These are phyloP conservation scores for Gortyna flavago DNA, from an alignment of 2,888 invertebrate species.

Conservation along the genomic window DNA sequence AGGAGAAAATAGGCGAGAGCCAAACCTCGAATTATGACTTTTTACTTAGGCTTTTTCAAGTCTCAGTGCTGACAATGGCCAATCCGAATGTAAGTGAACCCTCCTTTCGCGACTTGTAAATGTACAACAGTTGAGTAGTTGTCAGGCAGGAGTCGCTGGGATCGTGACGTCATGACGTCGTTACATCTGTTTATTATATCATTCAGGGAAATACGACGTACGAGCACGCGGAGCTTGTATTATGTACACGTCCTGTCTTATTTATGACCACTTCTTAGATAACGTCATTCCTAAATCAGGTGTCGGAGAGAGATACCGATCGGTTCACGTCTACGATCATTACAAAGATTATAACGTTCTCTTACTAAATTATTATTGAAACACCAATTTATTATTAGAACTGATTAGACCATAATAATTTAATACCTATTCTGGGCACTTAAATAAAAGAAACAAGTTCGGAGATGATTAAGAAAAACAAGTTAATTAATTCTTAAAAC, in stretches of 20 bases:
- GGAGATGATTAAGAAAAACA: constrained; percentile 33
- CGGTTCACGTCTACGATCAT: not conserved
- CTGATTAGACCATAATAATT: not conserved
- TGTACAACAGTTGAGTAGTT: not conserved
- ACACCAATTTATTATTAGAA: constrained; percentile 13
- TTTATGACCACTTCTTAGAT: constrained; percentile 39
- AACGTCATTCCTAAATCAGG: constrained; percentile 22
- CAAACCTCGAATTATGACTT: no score
- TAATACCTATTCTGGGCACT: constrained; percentile 17
- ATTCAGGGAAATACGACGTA: constrained; percentile 13
- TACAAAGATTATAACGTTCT: not conserved
- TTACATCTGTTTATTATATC: constrained; percentile 13
- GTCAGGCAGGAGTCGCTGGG: not conserved
- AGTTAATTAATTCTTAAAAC: constrained; percentile 27
- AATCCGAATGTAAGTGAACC: not conserved
- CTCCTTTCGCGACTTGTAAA: not conserved
- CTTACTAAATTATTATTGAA: constrained; percentile 9
- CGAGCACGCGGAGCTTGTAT: not conserved
- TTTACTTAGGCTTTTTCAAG: no score
- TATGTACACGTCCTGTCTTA: constrained; percentile 7
- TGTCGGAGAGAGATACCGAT: constrained; percentile 10
- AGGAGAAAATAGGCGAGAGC: no score
- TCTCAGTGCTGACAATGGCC: no score
- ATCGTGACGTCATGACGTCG: constrained; percentile 10
- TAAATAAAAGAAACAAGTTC: constrained; percentile 48